Base-by-base conservation (phyloP, 2,797 vertebrate species). In the Epinephelus awoara region DNA sequence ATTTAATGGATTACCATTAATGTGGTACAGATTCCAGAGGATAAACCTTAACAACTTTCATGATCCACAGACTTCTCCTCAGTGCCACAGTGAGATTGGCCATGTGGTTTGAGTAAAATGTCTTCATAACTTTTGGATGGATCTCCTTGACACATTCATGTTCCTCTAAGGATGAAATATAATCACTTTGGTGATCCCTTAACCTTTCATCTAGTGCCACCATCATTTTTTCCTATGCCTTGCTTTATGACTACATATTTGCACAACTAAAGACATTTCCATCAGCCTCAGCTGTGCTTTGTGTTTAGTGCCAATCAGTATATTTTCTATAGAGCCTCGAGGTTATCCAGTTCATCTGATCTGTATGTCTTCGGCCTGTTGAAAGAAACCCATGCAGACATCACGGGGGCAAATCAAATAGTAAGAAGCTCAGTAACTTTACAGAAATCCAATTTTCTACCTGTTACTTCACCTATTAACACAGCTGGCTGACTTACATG, bases 391-490 rank as follows among this genome's bases (percentile, higher is more conserved):
- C 23, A 44, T 49, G 51, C 64, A 73, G 65, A 50, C 52, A 42
- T 40, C 18, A 5, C 15, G 27, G 46, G 19, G 27, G 34, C 47
- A 64, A 3, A 69, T 52, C 13, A 38, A 38, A 84, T 64, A 49
- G 75, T 67, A 1, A 38, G 66, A 17, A 27, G 67, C 59, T 67
- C 61, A 57, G 56, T 62, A 52, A 8, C 25, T 85, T 67, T 44
- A 66, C 44, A 76, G 19, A 78, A 88, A 80, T 75, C 58, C 74
- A 2, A 72, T 87, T 80, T 89, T 49, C 63, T 69, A 64, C 42
- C 15, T 40, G 65, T 79, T 72, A 71, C 67, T 61, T 79, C 51
- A 66, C 69, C 63, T 72, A 75, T 79, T 29, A 71, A 67, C 54
- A 69, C 27, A 46, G 34, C 56, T 47, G 64, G 27, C 52, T 21